Percentiles rank a stretch among this genome's conserved stretches.
Evolutionary conservation across 64 coral and sea anemone species (phyloP).

Genomic region (Montipora capricornis): DNA sequence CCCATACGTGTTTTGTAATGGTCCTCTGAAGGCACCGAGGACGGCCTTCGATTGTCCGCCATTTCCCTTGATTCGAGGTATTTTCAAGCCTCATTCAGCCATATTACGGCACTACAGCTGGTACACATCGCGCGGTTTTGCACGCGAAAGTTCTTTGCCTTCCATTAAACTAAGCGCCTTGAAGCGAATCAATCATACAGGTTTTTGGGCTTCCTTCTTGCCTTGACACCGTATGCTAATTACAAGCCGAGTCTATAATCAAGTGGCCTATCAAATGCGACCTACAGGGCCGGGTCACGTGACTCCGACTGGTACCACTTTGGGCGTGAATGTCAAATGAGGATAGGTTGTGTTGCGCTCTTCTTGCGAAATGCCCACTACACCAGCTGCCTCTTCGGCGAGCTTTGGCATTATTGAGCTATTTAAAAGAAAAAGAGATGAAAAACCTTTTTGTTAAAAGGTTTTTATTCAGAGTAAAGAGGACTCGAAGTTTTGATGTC

Average conservation of each 20-base stretch:
- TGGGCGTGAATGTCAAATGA: conserved; percentile 70
- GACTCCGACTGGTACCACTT: conserved; percentile 69
- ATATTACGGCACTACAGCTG: conserved; percentile 12
- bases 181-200: conserved; percentile 80
- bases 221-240: conserved; percentile 99
- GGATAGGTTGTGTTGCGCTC: background rate
- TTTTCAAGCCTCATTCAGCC: conserved; percentile 49
- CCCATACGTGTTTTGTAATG: conserved; percentile 91
- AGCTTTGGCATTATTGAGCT: background rate
- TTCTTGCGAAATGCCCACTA: background rate
- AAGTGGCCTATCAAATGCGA: conserved; percentile 92
- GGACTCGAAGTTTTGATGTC: background rate
- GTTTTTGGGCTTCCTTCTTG: conserved; percentile 85
- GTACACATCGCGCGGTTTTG: background rate
- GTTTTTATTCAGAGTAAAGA: background rate
- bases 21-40: conserved; percentile 94
- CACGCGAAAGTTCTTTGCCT: conserved; percentile 66
- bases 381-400: background rate
- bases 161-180: conserved; percentile 82
- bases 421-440: background rate
- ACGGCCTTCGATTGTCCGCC: conserved; percentile 90
- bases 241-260: conserved; percentile 89
- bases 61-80: conserved; percentile 59
- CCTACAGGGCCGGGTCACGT: conserved; percentile 74
- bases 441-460: conserved; percentile 6